These are phyloP conservation scores for Drosophila micromelanica DNA, from an alignment of 1,140 invertebrate genomes.

Conservation along the genomic window DNA sequence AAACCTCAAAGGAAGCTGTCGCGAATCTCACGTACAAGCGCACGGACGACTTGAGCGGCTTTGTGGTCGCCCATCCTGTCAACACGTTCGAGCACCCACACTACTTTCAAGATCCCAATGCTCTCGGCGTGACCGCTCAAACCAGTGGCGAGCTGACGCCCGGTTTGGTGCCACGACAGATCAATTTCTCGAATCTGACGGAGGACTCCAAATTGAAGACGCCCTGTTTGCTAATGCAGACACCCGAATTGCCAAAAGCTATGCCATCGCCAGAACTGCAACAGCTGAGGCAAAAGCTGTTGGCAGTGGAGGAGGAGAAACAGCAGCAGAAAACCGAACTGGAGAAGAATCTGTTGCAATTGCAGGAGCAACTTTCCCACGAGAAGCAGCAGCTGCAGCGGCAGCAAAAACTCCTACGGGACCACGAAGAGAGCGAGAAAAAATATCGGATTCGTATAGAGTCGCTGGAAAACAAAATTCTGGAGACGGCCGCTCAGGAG, in stretches of 20 bases:
- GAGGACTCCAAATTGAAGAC: slow-evolving; percentile 84
- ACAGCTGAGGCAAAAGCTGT: slow-evolving; percentile 44
- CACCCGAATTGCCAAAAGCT: slow-evolving; percentile 62
- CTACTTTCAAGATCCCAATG: slow-evolving; percentile 71
- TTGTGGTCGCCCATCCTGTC: slow-evolving; percentile 56
- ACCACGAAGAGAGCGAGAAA: slow-evolving; percentile 61
- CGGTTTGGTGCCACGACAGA: slow-evolving; percentile 74
- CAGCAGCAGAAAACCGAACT: slow-evolving; percentile 58
- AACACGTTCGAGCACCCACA: slow-evolving; percentile 81
- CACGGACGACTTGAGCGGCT: slow-evolving; percentile 75
- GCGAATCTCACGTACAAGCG: slow-evolving; percentile 79
- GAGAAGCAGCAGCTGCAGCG: slow-evolving; percentile 60
- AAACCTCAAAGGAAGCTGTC: slow-evolving; percentile 77
- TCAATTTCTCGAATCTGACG: slow-evolving; percentile 79
- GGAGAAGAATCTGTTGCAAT: slow-evolving; percentile 35
- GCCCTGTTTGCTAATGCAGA: slow-evolving; percentile 73
- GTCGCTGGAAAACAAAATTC: slow-evolving; percentile 53
- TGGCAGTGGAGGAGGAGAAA: slow-evolving; percentile 51
- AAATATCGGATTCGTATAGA: slow-evolving; percentile 54
- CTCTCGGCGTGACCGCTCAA: slow-evolving; percentile 49
- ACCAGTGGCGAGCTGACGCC: slow-evolving; percentile 65
- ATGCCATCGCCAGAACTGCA: slow-evolving; percentile 42
- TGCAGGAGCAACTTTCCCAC: slow-evolving; percentile 37
- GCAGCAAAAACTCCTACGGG: slow-evolving; percentile 48
- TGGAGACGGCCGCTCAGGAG: slow-evolving; percentile 61